These are phyloP conservation scores for Trichechus manatus DNA, from an alignment of 2,113 vertebrate genomes.

Conservation along the genomic window DNA sequence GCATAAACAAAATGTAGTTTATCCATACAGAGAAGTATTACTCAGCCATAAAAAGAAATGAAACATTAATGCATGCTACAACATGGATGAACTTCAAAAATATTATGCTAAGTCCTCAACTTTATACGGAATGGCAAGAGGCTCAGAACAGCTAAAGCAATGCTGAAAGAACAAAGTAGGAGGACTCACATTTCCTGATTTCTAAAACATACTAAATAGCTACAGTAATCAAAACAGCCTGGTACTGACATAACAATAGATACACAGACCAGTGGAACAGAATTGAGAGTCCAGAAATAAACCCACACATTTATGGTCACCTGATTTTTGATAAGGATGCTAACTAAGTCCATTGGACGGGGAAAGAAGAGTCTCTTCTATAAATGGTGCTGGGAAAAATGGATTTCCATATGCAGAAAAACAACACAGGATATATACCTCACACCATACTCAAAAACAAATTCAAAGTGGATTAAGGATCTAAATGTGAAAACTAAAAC, in stretches of 20 bases:
- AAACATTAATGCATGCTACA: neutral
- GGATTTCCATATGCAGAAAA: neutral
- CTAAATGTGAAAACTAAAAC: neutral
- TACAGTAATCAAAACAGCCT: no score
- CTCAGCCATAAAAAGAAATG: neutral
- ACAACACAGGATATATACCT: neutral
- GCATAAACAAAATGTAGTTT: neutral
- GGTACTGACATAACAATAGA: neutral
- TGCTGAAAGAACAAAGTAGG: neutral
- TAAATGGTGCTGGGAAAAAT: neutral
- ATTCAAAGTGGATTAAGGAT: neutral
- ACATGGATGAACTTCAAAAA: neutral
- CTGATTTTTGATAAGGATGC: neutral
- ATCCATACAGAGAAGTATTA: neutral
- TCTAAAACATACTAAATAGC: neutral
- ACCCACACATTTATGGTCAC: neutral
- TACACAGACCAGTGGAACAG: neutral
- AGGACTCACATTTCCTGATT: neutral
- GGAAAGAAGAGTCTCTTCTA: neutral
- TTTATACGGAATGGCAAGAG: neutral
- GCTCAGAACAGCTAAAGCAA: no score
- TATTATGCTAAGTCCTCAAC: neutral
- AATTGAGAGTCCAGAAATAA: neutral
- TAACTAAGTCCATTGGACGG: neutral
- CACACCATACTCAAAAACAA: neutral